A percentile compares a stretch with the other conserved stretches of the same genome.
Conservation (phyloP, 2,113 vertebrate species). For the Protobothrops mucrosquamatus region DNA sequence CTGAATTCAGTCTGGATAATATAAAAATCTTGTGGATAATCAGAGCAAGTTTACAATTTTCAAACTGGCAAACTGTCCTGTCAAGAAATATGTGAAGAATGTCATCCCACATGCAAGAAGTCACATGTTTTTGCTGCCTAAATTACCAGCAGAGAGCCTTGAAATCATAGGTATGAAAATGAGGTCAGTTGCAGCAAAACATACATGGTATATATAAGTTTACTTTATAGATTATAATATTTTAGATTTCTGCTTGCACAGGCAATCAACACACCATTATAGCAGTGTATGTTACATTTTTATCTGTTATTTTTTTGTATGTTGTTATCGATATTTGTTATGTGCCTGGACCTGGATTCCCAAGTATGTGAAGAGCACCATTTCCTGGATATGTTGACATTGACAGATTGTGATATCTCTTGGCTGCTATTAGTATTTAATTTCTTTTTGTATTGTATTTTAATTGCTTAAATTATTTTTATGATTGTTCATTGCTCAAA, state of each 20-base stretch:
- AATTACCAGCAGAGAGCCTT: background rate
- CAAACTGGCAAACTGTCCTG: background rate
- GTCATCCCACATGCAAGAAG: background rate
- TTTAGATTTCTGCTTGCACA: background rate
- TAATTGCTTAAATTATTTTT: background rate
- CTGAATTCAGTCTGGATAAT: constrained; percentile 5
- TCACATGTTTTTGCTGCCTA: background rate
- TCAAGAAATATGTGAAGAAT: constrained; percentile 11
- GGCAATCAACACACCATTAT: background rate
- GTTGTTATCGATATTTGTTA: background rate
- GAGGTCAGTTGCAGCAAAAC: rapidly evolving
- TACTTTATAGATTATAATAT: background rate
- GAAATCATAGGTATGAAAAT: background rate
- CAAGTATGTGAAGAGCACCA: background rate
- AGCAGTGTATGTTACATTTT: background rate
- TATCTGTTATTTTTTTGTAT: background rate
- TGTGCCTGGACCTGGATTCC: background rate
- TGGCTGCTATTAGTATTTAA: background rate
- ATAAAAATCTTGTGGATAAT: constrained; percentile 8
- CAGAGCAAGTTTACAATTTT: background rate
- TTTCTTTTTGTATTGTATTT: background rate
- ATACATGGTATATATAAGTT: background rate
- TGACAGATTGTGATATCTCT: background rate
- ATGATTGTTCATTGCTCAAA: background rate
- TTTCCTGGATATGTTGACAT: background rate